phyloP scores from a whole-genome alignment of 2,888 invertebrate genomes.

The Nephrocerus scutellatus region DNA sequence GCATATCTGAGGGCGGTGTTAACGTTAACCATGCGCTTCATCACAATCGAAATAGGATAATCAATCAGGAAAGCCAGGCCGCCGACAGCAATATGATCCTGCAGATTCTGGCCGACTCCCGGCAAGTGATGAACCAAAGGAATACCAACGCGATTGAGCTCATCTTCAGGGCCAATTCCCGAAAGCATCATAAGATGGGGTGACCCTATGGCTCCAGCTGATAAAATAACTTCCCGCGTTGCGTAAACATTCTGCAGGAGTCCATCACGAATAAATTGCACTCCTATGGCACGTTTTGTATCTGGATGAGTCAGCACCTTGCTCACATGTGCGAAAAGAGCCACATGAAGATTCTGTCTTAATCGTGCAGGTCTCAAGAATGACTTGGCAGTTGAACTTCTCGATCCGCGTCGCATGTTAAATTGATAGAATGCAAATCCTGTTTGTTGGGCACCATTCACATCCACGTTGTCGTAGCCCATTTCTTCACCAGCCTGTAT shows the following conservation, averaged over 20 bases:
- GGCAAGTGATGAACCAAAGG: slow-evolving; percentile 68
- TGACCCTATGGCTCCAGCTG: slow-evolving; percentile 81
- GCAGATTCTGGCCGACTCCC: slow-evolving; percentile 79
- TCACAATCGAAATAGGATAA: slow-evolving; percentile 70
- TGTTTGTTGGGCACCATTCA: slow-evolving; percentile 80
- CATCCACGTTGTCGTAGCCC: slow-evolving; percentile 80
- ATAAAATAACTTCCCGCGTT: slow-evolving; percentile 42
- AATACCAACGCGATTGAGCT: slow-evolving; percentile 65
- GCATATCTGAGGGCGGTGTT: slow-evolving; percentile 79
- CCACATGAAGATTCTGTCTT: slow-evolving; percentile 73
- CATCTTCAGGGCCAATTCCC: slow-evolving; percentile 74
- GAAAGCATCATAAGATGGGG: slow-evolving; percentile 88
- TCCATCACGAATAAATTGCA: slow-evolving; percentile 67
- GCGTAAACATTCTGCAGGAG: slow-evolving; percentile 47
- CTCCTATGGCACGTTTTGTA: slow-evolving; percentile 68
- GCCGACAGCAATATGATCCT: slow-evolving; percentile 85
- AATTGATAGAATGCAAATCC: slow-evolving; percentile 82
- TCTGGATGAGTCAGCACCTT: slow-evolving; percentile 65
- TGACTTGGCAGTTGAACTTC: slow-evolving; percentile 80
- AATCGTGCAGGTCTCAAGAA: slow-evolving; percentile 72
- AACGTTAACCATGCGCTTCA: slow-evolving; percentile 73
- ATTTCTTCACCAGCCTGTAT: slow-evolving; percentile 86
- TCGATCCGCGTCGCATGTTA: slow-evolving; percentile 77
- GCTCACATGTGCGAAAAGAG: slow-evolving; percentile 73
- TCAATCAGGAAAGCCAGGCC: slow-evolving; percentile 76